Percentiles rank a stretch among this genome's conserved stretches.
Conservation (phyloP, 2,888 invertebrate genomes). For the Lordiphosa fenestrarum region DNA sequence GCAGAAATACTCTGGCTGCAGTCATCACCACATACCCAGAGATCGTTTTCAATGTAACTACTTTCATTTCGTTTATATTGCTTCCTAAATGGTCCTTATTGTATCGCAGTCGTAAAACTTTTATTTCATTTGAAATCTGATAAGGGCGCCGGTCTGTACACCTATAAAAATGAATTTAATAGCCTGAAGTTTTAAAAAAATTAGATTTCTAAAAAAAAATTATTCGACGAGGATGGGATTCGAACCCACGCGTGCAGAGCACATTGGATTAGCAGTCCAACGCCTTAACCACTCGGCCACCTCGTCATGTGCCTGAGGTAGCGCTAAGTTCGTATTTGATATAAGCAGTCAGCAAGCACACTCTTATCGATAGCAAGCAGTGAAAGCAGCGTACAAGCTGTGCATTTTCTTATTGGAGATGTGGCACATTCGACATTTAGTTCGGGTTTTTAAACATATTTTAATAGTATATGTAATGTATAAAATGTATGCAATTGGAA, state of each 20-base stretch:
- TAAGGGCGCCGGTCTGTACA: too few relatives aligned
- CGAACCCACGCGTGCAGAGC: constrained; percentile 94
- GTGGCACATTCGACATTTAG: too few relatives aligned
- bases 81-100: constrained; percentile 38
- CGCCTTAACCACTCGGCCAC: constrained; percentile 92
- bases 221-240: constrained; percentile 89
- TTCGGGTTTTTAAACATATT: too few relatives aligned
- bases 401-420: too few relatives aligned
- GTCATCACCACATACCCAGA: constrained; percentile 39
- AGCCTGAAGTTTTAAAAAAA: neutral
- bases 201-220: neutral
- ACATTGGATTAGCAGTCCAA: constrained; percentile 94
- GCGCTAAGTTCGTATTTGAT: constrained; percentile 14
- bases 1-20: constrained; percentile 34
- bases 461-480: too few relatives aligned
- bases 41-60: constrained; percentile 65
- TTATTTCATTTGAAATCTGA: constrained; percentile 58
- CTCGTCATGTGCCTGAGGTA: constrained; percentile 82
- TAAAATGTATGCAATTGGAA: too few relatives aligned
- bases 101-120: constrained; percentile 42
- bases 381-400: neutral
- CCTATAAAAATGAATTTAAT: neutral
- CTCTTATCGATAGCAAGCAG: constrained; percentile 15
- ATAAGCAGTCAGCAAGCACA: neutral
- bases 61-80: constrained; percentile 62